phyloP scores from a whole-genome alignment of 2,888 invertebrate genomes.

The Acheta domesticus region DNA sequence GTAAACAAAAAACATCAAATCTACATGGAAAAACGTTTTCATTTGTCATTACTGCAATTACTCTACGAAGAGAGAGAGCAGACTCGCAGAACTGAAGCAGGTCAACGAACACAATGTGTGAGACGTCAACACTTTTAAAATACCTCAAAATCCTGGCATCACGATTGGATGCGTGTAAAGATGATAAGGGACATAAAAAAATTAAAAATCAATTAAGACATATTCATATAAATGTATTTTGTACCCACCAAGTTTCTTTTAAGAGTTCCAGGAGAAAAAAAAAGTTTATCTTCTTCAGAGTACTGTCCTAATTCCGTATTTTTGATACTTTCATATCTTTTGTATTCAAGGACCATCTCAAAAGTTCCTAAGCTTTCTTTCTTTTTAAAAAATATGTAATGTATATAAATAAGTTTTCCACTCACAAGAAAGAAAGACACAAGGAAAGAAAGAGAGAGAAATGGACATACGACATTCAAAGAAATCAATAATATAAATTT shows the following conservation, averaged over 20 bases:
- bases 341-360: slow-evolving; percentile 81
- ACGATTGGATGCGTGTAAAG: slow-evolving; percentile 54
- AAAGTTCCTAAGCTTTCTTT: slow-evolving; percentile 73
- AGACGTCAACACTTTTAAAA: slow-evolving; percentile 45
- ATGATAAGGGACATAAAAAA: slow-evolving; percentile 54
- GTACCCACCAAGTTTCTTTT: slow-evolving; percentile 32
- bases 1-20: slow-evolving; percentile 32
- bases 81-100: slow-evolving; percentile 26
- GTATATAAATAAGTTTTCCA: slow-evolving; percentile 36
- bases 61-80: slow-evolving; percentile 25
- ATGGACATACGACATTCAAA: slow-evolving; percentile 48
- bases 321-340: slow-evolving; percentile 23
- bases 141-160: slow-evolving; percentile 85
- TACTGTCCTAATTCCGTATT: background rate
- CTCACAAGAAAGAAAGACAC: slow-evolving; percentile 44
- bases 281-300: slow-evolving; percentile 38
- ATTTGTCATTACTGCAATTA: slow-evolving; percentile 6
- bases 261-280: slow-evolving; percentile 46
- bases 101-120: slow-evolving; percentile 28
- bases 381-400: slow-evolving; percentile 33
- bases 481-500: slow-evolving; percentile 39
- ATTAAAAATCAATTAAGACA: slow-evolving; percentile 44
- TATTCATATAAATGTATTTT: slow-evolving; percentile 32
- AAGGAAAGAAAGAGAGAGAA: slow-evolving; percentile 43
- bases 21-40: slow-evolving; percentile 29